Conservation (phyloP, 2,888 invertebrate genomes). For the Aleiodes testaceus region DNA sequence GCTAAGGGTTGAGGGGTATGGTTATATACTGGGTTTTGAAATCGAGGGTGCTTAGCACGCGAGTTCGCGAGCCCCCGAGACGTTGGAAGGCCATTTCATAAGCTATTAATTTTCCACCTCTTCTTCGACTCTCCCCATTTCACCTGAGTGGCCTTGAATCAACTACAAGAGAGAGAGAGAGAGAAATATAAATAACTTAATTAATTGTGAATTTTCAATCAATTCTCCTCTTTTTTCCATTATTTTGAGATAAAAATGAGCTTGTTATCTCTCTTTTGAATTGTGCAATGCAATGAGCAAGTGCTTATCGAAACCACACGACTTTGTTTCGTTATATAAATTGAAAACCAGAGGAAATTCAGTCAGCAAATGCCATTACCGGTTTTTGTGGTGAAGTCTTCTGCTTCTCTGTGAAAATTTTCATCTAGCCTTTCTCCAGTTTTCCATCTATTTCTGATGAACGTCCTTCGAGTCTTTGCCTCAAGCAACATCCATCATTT, state of each 20-base stretch:
- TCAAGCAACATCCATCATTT: conserved; percentile 11
- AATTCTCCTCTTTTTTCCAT: too few species aligned
- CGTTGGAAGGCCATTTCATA: conserved; percentile 60
- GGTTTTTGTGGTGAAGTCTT: conserved; percentile 4
- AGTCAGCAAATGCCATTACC: conserved; percentile 14
- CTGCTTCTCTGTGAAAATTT: neutral
- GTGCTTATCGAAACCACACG: conserved; percentile 4
- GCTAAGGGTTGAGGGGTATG: conserved; percentile 23
- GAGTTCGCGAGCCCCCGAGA: conserved; percentile 56
- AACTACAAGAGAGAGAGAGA: neutral
- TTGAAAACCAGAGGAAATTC: conserved; percentile 9
- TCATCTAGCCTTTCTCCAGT: neutral
- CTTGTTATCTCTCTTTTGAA: conserved; percentile 15
- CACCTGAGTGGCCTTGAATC: conserved; percentile 12
- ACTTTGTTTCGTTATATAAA: too few species aligned
- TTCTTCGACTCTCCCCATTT: conserved; percentile 15
- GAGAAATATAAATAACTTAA: neutral
- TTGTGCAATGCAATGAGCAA: conserved; percentile 9
- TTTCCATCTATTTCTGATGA: neutral
- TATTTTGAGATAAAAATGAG: conserved; percentile 9
- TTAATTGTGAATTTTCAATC: too few species aligned
- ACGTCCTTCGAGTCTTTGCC: neutral
- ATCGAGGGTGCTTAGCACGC: conserved; percentile 62
- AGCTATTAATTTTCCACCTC: conserved; percentile 60
- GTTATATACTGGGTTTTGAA: conserved; percentile 47